phyloP scores from a whole-genome alignment of 1,140 invertebrate species.

The Ceratosolen solmsi region DNA sequence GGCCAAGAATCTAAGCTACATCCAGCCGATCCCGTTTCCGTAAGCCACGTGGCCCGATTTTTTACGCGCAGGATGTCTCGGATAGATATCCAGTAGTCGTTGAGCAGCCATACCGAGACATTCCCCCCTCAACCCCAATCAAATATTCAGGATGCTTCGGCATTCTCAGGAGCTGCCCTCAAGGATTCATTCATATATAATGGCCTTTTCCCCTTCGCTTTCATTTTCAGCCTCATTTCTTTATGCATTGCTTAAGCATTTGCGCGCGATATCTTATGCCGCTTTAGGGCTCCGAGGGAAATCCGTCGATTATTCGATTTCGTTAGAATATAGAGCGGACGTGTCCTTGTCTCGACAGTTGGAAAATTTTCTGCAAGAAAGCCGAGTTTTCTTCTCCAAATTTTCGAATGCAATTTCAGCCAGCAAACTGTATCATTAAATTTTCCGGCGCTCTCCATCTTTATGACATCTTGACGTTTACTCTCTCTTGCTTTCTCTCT shows the following conservation, averaged over 20 bases:
- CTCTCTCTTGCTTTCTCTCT: too few relatives aligned
- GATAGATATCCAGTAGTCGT: conserved; percentile 52
- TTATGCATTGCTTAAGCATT: not conserved
- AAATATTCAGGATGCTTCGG: conserved; percentile 4
- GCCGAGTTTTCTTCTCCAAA: too few relatives aligned
- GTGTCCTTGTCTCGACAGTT: too few relatives aligned
- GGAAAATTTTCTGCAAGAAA: too few relatives aligned
- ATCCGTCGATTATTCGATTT: too few relatives aligned
- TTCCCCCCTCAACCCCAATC: conserved; percentile 57
- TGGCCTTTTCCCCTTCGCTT: not conserved
- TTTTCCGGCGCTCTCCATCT: too few relatives aligned
- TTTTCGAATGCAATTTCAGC: too few relatives aligned
- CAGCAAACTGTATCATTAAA: too few relatives aligned
- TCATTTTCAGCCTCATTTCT: not conserved
- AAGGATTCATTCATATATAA: conserved; percentile 23
- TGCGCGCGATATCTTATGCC: not conserved
- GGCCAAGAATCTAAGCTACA: conserved; percentile 9
- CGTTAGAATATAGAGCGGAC: too few relatives aligned
- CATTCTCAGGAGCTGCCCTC: not conserved
- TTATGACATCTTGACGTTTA: too few relatives aligned
- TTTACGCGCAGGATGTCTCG: conserved; percentile 48
- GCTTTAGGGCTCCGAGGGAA: too few relatives aligned
- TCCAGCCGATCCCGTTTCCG: conserved; percentile 5
- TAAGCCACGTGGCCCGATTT: conserved; percentile 43
- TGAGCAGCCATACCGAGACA: conserved; percentile 54